These are phyloP conservation scores for Lithophane ornitopus DNA, from an alignment of 2,888 invertebrate species.

Conservation along the genomic window DNA sequence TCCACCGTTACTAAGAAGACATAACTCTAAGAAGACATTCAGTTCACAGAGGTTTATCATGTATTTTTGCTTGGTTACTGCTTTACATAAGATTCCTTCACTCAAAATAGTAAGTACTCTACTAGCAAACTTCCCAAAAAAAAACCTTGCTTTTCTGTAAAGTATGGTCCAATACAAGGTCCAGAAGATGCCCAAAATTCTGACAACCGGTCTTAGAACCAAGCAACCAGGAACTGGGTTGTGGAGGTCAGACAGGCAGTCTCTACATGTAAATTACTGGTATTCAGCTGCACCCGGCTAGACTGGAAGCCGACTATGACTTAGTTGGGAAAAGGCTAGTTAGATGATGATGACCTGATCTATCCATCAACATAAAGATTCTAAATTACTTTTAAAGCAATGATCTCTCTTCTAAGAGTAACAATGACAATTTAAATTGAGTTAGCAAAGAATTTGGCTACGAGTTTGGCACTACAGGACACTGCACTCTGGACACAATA, in stretches of 20 bases:
- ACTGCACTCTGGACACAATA: background rate
- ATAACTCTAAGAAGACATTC: background rate
- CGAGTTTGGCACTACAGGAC: background rate
- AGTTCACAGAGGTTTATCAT: background rate
- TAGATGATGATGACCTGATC: too few relatives aligned
- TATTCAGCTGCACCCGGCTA: background rate
- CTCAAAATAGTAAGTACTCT: background rate
- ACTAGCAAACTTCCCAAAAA: background rate
- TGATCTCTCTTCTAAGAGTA: too few relatives aligned
- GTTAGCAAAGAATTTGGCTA: background rate
- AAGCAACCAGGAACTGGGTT: background rate
- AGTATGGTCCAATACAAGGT: background rate
- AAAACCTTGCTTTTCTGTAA: background rate
- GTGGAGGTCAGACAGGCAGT: too few relatives aligned
- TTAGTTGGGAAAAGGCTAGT: background rate
- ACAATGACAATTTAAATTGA: background rate
- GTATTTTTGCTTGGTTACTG: background rate
- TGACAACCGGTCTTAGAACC: background rate
- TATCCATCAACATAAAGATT: background rate
- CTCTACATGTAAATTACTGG: too few relatives aligned
- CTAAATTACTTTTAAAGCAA: background rate
- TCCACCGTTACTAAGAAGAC: too few relatives aligned
- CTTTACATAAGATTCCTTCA: background rate
- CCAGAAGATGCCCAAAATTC: too few relatives aligned
- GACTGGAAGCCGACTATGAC: background rate